A percentile compares a stretch with the other conserved stretches of the same genome.
phyloP scores from a whole-genome alignment of 2,797 vertebrate species.

The Xenentodon cancila region DNA sequence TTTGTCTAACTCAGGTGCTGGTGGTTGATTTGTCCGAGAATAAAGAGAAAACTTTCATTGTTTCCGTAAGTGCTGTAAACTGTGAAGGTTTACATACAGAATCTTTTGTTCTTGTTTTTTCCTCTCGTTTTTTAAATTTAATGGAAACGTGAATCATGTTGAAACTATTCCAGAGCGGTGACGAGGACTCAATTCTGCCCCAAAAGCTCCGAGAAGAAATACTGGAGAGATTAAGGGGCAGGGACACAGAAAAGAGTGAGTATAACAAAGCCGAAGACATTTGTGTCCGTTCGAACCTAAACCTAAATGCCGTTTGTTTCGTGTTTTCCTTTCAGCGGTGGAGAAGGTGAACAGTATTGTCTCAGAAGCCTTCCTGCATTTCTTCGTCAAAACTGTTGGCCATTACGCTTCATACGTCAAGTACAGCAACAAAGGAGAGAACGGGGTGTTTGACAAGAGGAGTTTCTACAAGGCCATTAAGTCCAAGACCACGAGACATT shows the following conservation, averaged over 20 bases:
- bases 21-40: slow-evolving; percentile 88
- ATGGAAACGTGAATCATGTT: no score
- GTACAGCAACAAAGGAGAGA: slow-evolving; percentile 29
- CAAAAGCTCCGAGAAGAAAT: slow-evolving; percentile 89
- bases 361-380: slow-evolving; percentile 89
- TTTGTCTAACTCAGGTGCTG: slow-evolving; percentile 82
- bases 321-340: slow-evolving; percentile 68
- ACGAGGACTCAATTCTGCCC: slow-evolving; percentile 90
- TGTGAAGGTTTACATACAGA: neutral
- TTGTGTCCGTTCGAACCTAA: rapidly evolving
- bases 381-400: slow-evolving; percentile 90
- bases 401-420: slow-evolving; percentile 87
- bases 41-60: slow-evolving; percentile 81
- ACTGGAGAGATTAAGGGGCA: slow-evolving; percentile 75
- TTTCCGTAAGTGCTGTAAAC: slow-evolving; percentile 72
- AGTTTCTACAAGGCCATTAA: slow-evolving; percentile 87
- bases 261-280: neutral
- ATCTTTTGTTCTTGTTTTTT: neutral
- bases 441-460: slow-evolving; percentile 83
- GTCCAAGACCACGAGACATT: slow-evolving; percentile 85
- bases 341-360: slow-evolving; percentile 90
- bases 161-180: slow-evolving; percentile 82
- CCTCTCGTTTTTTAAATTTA: no score
- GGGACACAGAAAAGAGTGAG: slow-evolving; percentile 72
- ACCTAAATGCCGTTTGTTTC: neutral